Conservation (phyloP, 2,888 invertebrate species). For the Clusia tigrina region DNA sequence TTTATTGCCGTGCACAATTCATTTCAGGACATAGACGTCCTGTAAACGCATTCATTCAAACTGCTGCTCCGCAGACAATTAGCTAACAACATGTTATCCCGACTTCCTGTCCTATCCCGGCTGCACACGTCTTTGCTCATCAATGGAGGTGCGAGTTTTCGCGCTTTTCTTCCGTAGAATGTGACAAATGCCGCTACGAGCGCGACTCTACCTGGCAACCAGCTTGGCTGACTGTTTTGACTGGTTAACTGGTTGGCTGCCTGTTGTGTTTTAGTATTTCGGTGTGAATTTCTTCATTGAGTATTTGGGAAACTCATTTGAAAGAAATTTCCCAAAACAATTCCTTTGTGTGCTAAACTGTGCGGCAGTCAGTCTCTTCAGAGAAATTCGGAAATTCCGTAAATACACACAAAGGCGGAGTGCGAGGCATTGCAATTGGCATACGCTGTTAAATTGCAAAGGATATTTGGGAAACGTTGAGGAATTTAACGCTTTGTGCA, state of each 20-base stretch:
- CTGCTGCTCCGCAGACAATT: too few relatives aligned
- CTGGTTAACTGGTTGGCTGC: not conserved
- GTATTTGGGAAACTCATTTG: conserved; percentile 5
- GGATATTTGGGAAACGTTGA: not conserved
- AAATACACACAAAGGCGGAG: not conserved
- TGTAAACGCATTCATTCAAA: too few relatives aligned
- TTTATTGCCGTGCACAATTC: too few relatives aligned
- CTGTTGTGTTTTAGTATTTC: too few relatives aligned
- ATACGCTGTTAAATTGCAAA: not conserved
- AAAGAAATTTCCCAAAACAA: conserved; percentile 6
- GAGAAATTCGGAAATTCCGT: not conserved
- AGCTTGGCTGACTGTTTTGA: not conserved
- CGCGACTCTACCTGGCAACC: not conserved
- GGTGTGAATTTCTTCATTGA: conserved; percentile 12
- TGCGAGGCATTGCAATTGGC: not conserved
- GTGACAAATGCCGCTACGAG: not conserved
- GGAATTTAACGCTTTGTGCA: not conserved
- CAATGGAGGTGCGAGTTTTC: not conserved
- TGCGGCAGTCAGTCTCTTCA: conserved; percentile 6
- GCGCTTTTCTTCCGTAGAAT: not conserved
- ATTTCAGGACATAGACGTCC: too few relatives aligned
- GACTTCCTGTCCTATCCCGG: too few relatives aligned
- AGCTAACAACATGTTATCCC: too few relatives aligned
- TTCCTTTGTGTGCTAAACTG: not conserved
- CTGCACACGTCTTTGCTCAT: too few relatives aligned